phyloP scores from a whole-genome alignment of 2,797 vertebrate genomes.

The Acipenser transmontanus region DNA sequence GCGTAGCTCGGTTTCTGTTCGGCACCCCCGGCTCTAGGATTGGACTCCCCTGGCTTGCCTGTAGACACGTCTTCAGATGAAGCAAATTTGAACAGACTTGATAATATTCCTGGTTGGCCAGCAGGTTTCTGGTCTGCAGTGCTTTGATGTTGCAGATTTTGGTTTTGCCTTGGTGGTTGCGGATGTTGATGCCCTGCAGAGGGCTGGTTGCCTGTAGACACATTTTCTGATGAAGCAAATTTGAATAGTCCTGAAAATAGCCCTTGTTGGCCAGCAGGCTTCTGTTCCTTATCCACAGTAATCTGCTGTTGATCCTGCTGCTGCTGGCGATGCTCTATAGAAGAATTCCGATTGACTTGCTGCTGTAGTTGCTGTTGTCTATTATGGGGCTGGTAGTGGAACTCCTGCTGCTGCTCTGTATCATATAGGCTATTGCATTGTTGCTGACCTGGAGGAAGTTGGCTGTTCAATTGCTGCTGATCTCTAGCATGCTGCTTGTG shows the following conservation, averaged over 20 bases:
- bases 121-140: too few species aligned
- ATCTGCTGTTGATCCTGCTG: constrained; percentile 40
- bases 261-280: constrained; percentile 41
- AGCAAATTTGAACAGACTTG: constrained; percentile 47
- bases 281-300: constrained; percentile 40
- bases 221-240: too few species aligned
- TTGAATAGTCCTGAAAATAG: constrained; percentile 61
- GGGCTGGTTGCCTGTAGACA: too few species aligned
- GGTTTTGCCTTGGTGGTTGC: too few species aligned
- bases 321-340: constrained; percentile 20
- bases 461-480: constrained; percentile 27
- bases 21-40: constrained; percentile 15
- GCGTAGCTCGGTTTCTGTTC: constrained; percentile 20
- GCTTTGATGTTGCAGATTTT: too few species aligned
- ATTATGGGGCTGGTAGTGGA: constrained; percentile 28
- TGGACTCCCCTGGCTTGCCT: constrained; percentile 36
- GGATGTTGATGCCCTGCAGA: too few species aligned
- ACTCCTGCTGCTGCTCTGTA: constrained; percentile 17
- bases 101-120: too few species aligned
- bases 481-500: constrained; percentile 22
- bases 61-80: constrained; percentile 47
- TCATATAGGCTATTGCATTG: constrained; percentile 13
- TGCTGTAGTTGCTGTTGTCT: constrained; percentile 25
- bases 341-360: constrained; percentile 15
- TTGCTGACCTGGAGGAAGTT: constrained; percentile 29